These are phyloP conservation scores for Pomatorhinus ruficollis DNA, from an alignment of 2,113 vertebrate genomes.

Conservation along the genomic window DNA sequence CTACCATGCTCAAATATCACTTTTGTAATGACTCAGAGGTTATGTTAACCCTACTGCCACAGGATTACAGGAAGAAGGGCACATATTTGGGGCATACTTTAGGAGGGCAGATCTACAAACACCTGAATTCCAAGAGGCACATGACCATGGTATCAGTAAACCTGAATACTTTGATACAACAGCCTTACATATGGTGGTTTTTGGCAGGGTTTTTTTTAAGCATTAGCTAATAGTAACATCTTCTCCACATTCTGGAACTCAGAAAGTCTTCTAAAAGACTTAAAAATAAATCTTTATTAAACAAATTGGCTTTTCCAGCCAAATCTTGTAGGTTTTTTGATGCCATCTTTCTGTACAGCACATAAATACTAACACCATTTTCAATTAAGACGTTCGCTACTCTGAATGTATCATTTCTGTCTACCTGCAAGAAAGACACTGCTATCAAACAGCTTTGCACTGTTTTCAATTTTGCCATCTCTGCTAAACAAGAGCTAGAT, in stretches of 20 bases:
- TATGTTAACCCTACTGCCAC: neutral
- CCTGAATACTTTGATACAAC: neutral
- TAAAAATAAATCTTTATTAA: neutral
- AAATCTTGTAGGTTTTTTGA: neutral
- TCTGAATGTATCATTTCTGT: neutral
- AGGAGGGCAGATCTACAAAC: neutral
- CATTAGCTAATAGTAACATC: neutral
- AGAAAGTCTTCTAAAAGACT: neutral
- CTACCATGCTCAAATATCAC: neutral
- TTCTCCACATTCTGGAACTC: neutral
- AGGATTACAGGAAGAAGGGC: neutral
- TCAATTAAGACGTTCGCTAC: neutral
- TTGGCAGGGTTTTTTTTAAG: accelerated
- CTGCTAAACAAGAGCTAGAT: neutral
- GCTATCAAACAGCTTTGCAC: neutral
- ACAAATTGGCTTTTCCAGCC: neutral
- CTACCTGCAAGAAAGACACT: neutral
- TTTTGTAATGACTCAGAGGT: neutral
- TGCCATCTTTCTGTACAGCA: neutral
- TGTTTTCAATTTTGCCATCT: neutral
- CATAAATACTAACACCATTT: neutral
- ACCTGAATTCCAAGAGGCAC: neutral
- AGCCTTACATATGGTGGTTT: neutral
- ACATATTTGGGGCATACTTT: neutral
- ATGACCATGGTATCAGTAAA: neutral